A percentile compares a stretch with the other conserved stretches of the same genome.
phyloP scores from a whole-genome alignment of 2,797 vertebrate genomes.

The Pygocentrus nattereri region DNA sequence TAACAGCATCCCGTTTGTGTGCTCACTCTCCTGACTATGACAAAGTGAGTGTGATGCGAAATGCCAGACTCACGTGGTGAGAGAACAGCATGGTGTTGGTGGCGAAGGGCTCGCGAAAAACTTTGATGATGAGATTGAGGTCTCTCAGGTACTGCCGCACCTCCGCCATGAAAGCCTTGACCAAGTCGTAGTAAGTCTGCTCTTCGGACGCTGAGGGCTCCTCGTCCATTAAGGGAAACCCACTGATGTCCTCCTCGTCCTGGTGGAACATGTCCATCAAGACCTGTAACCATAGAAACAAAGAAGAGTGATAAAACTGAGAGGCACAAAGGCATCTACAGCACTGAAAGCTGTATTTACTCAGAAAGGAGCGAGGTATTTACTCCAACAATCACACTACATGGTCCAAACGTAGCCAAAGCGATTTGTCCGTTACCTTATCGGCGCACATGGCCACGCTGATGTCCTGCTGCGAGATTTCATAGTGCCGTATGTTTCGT shows the following conservation, averaged over 20 bases:
- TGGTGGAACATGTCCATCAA: constrained; percentile 99
- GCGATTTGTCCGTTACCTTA: constrained; percentile 80
- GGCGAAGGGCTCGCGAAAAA: constrained; percentile 94
- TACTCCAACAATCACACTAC: too few species aligned
- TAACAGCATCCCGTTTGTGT: too few species aligned
- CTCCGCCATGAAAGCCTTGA: constrained; percentile 93
- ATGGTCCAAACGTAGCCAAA: too few species aligned
- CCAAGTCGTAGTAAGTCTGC: constrained; percentile 93
- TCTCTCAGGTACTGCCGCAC: constrained; percentile 92
- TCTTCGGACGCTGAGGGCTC: constrained; percentile 92
- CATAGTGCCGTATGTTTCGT: constrained; percentile 94
- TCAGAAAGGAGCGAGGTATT: too few species aligned
- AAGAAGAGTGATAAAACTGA: too few species aligned
- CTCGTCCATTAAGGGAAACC: constrained; percentile 91
- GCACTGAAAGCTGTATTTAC: too few species aligned
- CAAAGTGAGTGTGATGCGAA: not conserved
- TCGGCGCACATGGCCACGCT: constrained; percentile 98
- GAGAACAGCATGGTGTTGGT: constrained; percentile 90
- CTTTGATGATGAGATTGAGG: constrained; percentile 94
- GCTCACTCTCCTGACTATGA: not conserved
- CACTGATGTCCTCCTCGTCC: constrained; percentile 94
- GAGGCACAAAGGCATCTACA: not conserved
- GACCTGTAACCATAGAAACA: constrained; percentile 77
- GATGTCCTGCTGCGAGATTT: constrained; percentile 98
- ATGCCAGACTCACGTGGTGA: constrained; percentile 82